phyloP scores from a whole-genome alignment of 2,888 invertebrate species.

The Papilio elwesi region DNA sequence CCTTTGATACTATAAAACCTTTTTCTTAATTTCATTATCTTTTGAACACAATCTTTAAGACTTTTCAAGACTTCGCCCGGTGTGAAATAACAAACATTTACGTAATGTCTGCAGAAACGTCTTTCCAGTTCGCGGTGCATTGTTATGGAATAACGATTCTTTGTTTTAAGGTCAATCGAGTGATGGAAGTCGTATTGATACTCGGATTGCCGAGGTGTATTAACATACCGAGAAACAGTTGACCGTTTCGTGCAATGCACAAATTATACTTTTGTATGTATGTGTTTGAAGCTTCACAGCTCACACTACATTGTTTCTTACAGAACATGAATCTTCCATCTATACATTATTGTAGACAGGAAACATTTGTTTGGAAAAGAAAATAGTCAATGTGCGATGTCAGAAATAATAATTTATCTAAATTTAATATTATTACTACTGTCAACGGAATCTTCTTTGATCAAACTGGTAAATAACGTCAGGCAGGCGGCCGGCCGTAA shows the following conservation, averaged over 20 bases:
- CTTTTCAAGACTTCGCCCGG: conserved; percentile 7
- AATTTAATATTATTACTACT: too few relatives aligned
- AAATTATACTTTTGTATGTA: conserved; percentile 13
- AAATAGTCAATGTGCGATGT: too few relatives aligned
- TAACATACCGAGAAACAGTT: conserved; percentile 61
- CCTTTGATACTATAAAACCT: too few relatives aligned
- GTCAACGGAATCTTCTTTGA: too few relatives aligned
- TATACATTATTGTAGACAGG: not conserved
- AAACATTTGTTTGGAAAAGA: not conserved
- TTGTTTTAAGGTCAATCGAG: conserved; percentile 70
- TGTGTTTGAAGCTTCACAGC: not conserved
- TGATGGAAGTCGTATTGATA: conserved; percentile 55
- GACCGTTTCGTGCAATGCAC: conserved; percentile 36
- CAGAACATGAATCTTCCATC: not conserved
- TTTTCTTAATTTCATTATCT: not conserved
- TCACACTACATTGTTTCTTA: not conserved
- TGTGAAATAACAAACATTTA: conserved; percentile 18
- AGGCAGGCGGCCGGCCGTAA: too few relatives aligned
- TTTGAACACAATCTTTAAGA: not conserved
- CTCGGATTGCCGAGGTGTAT: conserved; percentile 65
- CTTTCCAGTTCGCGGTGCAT: conserved; percentile 22
- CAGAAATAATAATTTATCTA: too few relatives aligned
- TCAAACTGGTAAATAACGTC: too few relatives aligned
- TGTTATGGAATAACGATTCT: conserved; percentile 58
- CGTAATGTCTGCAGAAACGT: conserved; percentile 18